A percentile compares a stretch with the other conserved stretches of the same genome.
These are phyloP conservation scores for Crioceris asparagi DNA, from an alignment of 2,888 invertebrate species.

Conservation along the genomic window DNA sequence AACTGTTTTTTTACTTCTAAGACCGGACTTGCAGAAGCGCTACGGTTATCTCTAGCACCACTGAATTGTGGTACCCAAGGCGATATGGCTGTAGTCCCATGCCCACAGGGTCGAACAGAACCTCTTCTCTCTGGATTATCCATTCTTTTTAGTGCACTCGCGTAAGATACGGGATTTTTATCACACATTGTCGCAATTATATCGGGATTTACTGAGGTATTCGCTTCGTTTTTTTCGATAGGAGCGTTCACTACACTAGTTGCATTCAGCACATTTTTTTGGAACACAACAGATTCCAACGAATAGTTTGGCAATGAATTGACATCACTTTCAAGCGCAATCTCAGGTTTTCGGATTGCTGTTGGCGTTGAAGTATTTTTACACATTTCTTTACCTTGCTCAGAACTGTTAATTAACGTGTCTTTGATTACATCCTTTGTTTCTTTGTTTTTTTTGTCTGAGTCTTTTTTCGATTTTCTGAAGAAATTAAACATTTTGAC, in stretches of 20 bases:
- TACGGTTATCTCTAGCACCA: constrained; percentile 22
- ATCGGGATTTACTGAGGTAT: constrained; percentile 16
- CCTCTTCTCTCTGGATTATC: constrained; percentile 5
- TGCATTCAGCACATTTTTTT: constrained; percentile 27
- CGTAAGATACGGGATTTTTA: constrained; percentile 6
- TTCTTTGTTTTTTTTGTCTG: constrained; percentile 19
- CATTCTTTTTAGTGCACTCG: constrained; percentile 9
- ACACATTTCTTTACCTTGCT: constrained; percentile 26
- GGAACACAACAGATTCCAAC: constrained; percentile 22
- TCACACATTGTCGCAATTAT: constrained; percentile 12
- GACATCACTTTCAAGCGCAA: constrained; percentile 24
- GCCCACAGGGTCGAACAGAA: constrained; percentile 35
- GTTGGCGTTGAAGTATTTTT: constrained; percentile 30
- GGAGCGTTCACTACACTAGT: constrained; percentile 24
- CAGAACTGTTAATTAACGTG: too few relatives aligned
- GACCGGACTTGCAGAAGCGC: constrained; percentile 33
- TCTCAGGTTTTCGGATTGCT: constrained; percentile 22
- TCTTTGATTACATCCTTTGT: constrained; percentile 8
- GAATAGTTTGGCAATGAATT: constrained; percentile 22
- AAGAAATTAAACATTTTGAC: constrained; percentile 34
- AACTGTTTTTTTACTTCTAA: constrained; percentile 25
- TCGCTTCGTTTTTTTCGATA: constrained; percentile 28
- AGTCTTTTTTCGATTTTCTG: constrained; percentile 30
- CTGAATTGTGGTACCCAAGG: constrained; percentile 27
- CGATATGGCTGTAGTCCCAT: constrained; percentile 34